Base-by-base conservation (phyloP, 2,888 invertebrate species). In the Apodemia zela region DNA sequence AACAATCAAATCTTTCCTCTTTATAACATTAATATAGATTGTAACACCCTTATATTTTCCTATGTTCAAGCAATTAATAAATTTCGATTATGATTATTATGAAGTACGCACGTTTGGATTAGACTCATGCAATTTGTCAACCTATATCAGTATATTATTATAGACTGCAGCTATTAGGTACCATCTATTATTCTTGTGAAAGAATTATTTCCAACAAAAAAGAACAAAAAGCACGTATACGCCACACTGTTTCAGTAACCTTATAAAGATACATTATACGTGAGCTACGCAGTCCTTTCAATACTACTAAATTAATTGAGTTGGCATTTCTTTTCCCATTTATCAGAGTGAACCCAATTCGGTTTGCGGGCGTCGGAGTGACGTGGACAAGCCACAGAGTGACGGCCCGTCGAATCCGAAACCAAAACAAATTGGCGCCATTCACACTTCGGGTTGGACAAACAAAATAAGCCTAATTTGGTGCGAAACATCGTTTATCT, bases 261-360 rank as follows among this genome's bases (percentile, higher is more conserved):
- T 42, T 42, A 42, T 15, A 15, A 42, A 42, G 42, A 42, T 42
- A 15, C 42, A 13, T 15, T 42, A 42, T 17, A 17, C 47, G 8
- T 18, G 51, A 13, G 13, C 5, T 5, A 21, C 7, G 18, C 21
- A 21, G 11, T 13, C 3, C 25, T 13, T 21, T 54, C 51, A 54
- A 54, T 54, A 25, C 13, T 25, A 18, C 25, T 25, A 54, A 54
- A 54, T 54, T 54, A 54, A 54, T 54, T 54, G 51, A 54, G 51
- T 54, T 54, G 51, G 21, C 51, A 54, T 54, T 11, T 54, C 51
- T 25, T 54, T 54, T 54, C 15, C 51, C 51, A 54, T 54, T 54
- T 21, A 6, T 54, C 51, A 54, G 25, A 13, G 15, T 54, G 21
- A 15, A 54, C 51, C 51, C 51, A 54, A 54, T 54, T 25, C 51